Base-by-base conservation (phyloP, 2,888 invertebrate species). In the Phasia obesa region DNA sequence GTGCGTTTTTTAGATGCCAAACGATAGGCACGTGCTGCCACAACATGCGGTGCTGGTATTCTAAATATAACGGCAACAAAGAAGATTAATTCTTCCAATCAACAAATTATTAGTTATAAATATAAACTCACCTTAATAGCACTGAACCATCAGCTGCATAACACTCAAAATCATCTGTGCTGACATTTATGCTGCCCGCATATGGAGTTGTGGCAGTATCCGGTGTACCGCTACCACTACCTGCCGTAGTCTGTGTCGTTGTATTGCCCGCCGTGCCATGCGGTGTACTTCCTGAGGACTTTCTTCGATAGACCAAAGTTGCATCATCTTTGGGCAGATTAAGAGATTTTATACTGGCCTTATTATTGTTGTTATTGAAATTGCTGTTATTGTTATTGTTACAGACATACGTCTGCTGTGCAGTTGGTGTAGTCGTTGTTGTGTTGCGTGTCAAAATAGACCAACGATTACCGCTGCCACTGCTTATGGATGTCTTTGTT, bases 121-220 rank as follows among this genome's bases (percentile, higher is more conserved):
- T 31, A 49, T 25, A 13, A 55, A 83, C 88, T 90, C 85, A 94
- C 95, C 94, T 93, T 27, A 95, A 92, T 21, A 93, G 92, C 15
- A 94, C 91, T 6, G 93, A 93, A 15, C 95, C 94, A 89, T 95
- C 93, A 4, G 93, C 93, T 5, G 93, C 90, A 84, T 92, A 91
- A 49, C 93, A 90, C 86, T 93, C 93, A 23, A 92, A 92, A 19
- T 92, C 93, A 79, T 91, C 91, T 78, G 88, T 13, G 87, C 87
- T 57, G 89, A 89, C 53, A 88, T 87, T 2, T 89, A 88, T 19
- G 60, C 49, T 73, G 23, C 65, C 78, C 4, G 85, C 84, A 71
- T 87, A 87, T 2, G 86, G 83, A 4, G 51, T 51, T 19, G 85
- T 82, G 67, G 85, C 51, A 82, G 85, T 64, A 31, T 78, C 75